Evolutionary conservation across 2,888 invertebrate species (phyloP), one percentile per base, ranked within the genome.

Genomic region (Archips xylosteana): DNA sequence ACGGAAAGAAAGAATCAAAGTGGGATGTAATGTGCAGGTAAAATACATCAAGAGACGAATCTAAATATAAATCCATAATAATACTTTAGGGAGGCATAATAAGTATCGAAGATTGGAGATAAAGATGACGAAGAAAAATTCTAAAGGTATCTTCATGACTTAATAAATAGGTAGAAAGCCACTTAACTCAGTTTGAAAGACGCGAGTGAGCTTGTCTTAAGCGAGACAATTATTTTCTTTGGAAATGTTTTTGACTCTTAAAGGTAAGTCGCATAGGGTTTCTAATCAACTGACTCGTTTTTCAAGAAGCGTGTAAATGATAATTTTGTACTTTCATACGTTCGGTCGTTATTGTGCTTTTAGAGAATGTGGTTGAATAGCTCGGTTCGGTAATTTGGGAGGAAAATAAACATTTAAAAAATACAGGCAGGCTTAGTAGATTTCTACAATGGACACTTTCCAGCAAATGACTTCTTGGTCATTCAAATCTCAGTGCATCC

Each of bases 141-240:
- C 75, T 74, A 62, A 47, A 63, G 60, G 47, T 76, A 77, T 76
- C 77, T 77, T 75, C 77, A 76, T 70, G 74, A 59, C 71, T 75
- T 82, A 84, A 85, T 84, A 83, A 82, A 82, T 81, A 84, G 80
- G 75, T 78, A 80, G 77, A 79, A 79, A 81, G 78, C 78, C 80
- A 81, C 79, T 83, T 81, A 80, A 77, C 76, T 71, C 74, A 73
- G 71, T 79, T 77, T 70, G 76, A 80, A 78, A 80, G 78, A 79
- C 81, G 76, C 76, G 76, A 59, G 68, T 69, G 69, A 72, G 71
- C 39, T 23, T 66, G 70, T 68, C 67, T 63, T 65, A 70, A 42
- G 61, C 42, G 34, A 62, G 60, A 74, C 74, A 70, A 74, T 74
- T 74, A 49, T 69, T 64, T 61, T 45, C 39, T 45, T 64, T n/a